These are phyloP conservation scores for Xestobium rufovillosum DNA, from an alignment of 2,888 invertebrate species.

Conservation along the genomic window DNA sequence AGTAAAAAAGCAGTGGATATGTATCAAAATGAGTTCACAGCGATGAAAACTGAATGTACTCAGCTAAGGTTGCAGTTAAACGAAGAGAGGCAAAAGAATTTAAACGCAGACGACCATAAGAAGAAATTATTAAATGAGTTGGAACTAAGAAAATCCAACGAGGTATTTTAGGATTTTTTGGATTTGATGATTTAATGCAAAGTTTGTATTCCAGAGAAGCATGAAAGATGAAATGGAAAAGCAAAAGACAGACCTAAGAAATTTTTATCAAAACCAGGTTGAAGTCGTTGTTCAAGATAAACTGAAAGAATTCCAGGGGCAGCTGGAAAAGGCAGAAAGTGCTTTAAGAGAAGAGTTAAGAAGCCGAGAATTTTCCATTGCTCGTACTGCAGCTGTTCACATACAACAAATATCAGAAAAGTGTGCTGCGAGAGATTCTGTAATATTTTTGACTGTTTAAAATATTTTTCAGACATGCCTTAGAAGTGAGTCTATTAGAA, in stretches of 20 bases:
- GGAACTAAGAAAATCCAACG: slow-evolving; percentile 34
- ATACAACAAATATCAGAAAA: slow-evolving; percentile 63
- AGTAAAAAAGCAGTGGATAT: slow-evolving; percentile 49
- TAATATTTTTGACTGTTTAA: slow-evolving; percentile 12
- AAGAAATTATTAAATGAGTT: slow-evolving; percentile 33
- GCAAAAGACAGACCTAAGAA: slow-evolving; percentile 60
- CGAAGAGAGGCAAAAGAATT: slow-evolving; percentile 31
- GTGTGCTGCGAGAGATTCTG: slow-evolving; percentile 32
- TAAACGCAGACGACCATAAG: slow-evolving; percentile 35
- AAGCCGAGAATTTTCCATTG: slow-evolving; percentile 56
- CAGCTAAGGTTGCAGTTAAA: slow-evolving; percentile 29
- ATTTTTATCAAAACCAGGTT: slow-evolving; percentile 73
- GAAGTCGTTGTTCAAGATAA: slow-evolving; percentile 71
- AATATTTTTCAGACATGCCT: slow-evolving; percentile 51
- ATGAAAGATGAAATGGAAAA: slow-evolving; percentile 51
- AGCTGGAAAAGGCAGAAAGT: slow-evolving; percentile 62
- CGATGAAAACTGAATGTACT: slow-evolving; percentile 32
- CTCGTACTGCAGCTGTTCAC: slow-evolving; percentile 65
- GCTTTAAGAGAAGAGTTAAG: slow-evolving; percentile 57
- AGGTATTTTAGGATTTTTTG: slow-evolving; percentile 29
- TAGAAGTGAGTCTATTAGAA: slow-evolving; percentile 69
- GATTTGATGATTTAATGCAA: slow-evolving; percentile 8
- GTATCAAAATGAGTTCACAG: slow-evolving; percentile 39
- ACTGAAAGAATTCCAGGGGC: slow-evolving; percentile 67
- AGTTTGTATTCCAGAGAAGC: slow-evolving; percentile 22